Percentiles rank a stretch among this genome's conserved stretches.
phyloP scores from a whole-genome alignment of 35 echinoderm and acorn worm genomes.

The Ptychodera flava region DNA sequence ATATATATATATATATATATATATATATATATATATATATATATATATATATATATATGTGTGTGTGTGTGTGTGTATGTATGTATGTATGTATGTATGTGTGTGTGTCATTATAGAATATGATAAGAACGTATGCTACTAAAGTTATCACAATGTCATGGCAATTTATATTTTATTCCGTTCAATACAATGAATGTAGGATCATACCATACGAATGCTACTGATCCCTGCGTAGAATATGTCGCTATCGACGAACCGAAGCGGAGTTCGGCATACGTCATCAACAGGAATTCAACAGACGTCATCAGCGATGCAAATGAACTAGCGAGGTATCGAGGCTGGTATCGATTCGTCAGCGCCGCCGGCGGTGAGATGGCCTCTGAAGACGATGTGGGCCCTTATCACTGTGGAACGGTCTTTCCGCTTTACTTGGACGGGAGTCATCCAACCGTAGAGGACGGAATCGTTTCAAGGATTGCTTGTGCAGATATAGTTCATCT shows the following conservation, averaged over 20 bases:
- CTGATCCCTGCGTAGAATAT: not conserved
- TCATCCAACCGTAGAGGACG: not conserved
- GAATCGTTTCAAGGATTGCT: not conserved
- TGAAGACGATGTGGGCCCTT: not conserved
- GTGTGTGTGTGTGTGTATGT: conserved; percentile 19
- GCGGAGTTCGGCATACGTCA: not conserved
- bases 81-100: conserved; percentile 12
- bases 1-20: not conserved
- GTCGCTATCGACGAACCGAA: not conserved
- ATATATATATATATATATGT: conserved; percentile 10
- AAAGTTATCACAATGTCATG: too few relatives aligned
- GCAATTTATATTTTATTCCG: too few relatives aligned
- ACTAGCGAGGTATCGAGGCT: not conserved
- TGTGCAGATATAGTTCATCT: not conserved
- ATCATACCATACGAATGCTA: too few relatives aligned
- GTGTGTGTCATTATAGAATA: conserved; percentile 7
- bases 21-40: not conserved
- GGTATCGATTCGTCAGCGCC: not conserved
- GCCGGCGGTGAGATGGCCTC: not conserved
- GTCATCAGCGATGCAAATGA: not conserved
- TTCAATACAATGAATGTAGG: too few relatives aligned
- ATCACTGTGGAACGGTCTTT: not conserved
- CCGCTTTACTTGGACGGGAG: not conserved
- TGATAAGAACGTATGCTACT: too few relatives aligned
- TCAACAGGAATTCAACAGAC: not conserved